phyloP scores from a whole-genome alignment of 2,888 invertebrate species.

The Cheilosia vulpina region DNA sequence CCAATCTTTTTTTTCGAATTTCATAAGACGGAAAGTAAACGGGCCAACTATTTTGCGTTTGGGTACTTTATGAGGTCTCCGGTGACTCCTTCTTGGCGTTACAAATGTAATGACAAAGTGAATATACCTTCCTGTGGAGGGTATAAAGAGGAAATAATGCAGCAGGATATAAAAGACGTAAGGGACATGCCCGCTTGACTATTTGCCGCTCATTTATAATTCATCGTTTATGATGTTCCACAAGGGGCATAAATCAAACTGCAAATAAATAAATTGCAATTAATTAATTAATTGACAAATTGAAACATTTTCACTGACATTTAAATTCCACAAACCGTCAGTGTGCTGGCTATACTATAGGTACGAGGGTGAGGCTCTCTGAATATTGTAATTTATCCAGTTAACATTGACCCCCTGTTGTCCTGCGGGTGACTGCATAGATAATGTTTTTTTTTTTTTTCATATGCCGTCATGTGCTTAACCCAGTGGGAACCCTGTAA shows the following conservation, averaged over 20 bases:
- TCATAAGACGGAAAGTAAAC: too few relatives aligned
- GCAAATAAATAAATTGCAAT: neutral
- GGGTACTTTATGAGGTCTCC: too few relatives aligned
- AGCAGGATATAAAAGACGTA: too few relatives aligned
- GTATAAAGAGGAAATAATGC: too few relatives aligned
- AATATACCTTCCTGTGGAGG: too few relatives aligned
- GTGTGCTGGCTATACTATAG: neutral
- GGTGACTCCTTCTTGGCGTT: too few relatives aligned
- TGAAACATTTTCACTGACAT: conserved; percentile 48
- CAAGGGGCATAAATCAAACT: neutral
- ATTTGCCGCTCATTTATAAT: too few relatives aligned
- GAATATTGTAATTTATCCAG: conserved; percentile 40
- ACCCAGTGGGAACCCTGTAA: conserved; percentile 55
- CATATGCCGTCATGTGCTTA: conserved; percentile 22
- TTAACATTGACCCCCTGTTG: conserved; percentile 65
- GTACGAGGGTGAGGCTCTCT: conserved; percentile 39
- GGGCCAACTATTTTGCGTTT: too few relatives aligned
- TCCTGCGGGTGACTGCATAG: conserved; percentile 56
- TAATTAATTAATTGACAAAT: conserved; percentile 36
- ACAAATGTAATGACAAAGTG: too few relatives aligned
- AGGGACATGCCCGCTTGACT: too few relatives aligned
- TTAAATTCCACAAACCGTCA: conserved; percentile 6
- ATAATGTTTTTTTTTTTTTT: conserved; percentile 1
- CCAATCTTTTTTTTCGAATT: too few relatives aligned
- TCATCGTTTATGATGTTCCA: too few relatives aligned